Base-by-base conservation (phyloP, 1,140 invertebrate species). In the Aleiodes sp. region DNA sequence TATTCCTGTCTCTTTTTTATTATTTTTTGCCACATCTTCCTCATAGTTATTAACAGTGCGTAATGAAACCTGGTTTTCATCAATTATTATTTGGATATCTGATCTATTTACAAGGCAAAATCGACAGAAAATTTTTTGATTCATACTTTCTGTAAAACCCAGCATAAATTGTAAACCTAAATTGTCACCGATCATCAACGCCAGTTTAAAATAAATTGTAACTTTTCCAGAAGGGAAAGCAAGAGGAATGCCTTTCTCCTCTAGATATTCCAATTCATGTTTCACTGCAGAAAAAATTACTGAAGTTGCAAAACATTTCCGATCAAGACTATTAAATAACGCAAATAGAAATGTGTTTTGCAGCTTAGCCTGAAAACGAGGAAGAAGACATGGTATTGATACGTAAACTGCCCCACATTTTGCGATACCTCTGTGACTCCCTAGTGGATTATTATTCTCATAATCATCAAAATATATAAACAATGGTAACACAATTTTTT, bases 171-270 rank as follows among this genome's bases (percentile, higher is more conserved):
- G 73, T 3, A 81, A 6, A 19, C 80, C 76, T 39, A 83, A 70
- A 65, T 84, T 84, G 70, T 84, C 81, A 7, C 80, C 81, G 8
- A 75, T 31, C 46, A 83, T 63, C 39, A 78, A 62, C 16, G 19
- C 43, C 37, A 82, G 60, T 69, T 70, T 43, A 70, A 82, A 79
- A 57, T 70, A 73, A 43, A 83, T 66, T 16, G 69, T 43, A 57
- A 52, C 67, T 6, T 10, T 67, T 28, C 59, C 61, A 19, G 41
- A 46, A 61, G 67, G 21, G 46, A 63, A 46, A 60, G 60, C 52
- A 26, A 81, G 16, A 24, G 12, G 39, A 67, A 84, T 76, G 24
- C 77, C 76, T 29, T 70, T 65, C 6, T 46, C n/a, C 65, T 74
- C 59, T 63, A 85, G 68, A 70, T 59, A 67, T 35, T 71, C 56